A percentile compares a stretch with the other conserved stretches of the same genome.
Evolutionary conservation across 2,888 invertebrate genomes (phyloP).

Genomic region (Rhingia rostrata): DNA sequence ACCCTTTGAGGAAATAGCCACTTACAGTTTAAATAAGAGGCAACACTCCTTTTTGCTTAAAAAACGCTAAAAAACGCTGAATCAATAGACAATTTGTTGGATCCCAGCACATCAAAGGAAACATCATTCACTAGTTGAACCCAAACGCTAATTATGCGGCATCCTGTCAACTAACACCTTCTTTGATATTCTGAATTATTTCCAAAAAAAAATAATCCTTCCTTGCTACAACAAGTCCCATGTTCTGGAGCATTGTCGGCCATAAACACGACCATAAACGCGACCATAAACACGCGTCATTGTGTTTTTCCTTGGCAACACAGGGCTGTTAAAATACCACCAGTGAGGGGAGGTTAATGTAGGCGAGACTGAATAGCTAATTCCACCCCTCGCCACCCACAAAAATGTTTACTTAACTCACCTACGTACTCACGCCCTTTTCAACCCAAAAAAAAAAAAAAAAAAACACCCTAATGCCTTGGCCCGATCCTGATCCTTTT

Average conservation of each 20-base stretch:
- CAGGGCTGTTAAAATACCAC: conserved; percentile 14
- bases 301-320: conserved; percentile 1
- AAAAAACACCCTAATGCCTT: not conserved
- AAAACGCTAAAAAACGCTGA: no score
- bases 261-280: conserved; percentile 6
- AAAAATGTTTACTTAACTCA: conserved; percentile 1
- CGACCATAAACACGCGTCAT: conserved; percentile 15
- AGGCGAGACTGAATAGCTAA: conserved; percentile 8
- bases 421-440: not conserved
- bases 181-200: not conserved
- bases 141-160: no score
- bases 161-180: no score
- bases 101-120: no score
- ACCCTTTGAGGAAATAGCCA: no score
- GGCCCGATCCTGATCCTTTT: no score
- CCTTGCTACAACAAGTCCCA: conserved; percentile 1
- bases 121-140: no score
- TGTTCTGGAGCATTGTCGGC: not conserved
- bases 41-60: no score
- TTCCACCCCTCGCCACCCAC: conserved; percentile 5
- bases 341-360: conserved; percentile 26
- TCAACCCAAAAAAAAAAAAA: not conserved
- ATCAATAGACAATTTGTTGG: no score
- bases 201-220: not conserved
- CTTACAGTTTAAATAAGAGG: no score